Conservation (phyloP, 2,888 invertebrate genomes). For the Pasiphila rectangulata region DNA sequence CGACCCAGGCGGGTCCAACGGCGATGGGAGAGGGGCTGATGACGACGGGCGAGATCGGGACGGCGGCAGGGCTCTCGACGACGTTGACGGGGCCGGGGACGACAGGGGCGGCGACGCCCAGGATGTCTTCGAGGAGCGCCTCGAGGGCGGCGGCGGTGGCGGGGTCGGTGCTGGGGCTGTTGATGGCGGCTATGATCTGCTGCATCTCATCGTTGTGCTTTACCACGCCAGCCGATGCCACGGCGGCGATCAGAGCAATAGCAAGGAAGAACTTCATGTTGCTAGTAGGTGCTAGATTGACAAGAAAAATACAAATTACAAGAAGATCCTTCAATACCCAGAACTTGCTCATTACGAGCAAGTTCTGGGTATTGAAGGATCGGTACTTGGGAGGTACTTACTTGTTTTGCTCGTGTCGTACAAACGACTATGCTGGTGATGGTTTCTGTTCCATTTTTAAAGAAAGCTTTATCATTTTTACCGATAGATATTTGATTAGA, state of each 20-base stretch:
- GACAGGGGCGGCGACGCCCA: slow-evolving; percentile 30
- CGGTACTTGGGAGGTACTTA: too few relatives aligned
- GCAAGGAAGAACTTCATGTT: slow-evolving; percentile 60
- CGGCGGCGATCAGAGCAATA: slow-evolving; percentile 53
- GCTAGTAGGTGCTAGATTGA: too few relatives aligned
- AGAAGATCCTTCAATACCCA: too few relatives aligned
- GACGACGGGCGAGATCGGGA: slow-evolving; percentile 14
- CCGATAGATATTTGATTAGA: too few relatives aligned
- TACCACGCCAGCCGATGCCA: slow-evolving; percentile 50
- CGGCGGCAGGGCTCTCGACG: too few relatives aligned
- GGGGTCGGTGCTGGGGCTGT: slow-evolving; percentile 35
- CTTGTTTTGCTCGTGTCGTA: slow-evolving; percentile 11
- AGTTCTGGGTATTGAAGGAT: too few relatives aligned
- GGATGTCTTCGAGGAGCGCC: slow-evolving; percentile 28
- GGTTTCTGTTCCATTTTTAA: slow-evolving; percentile 2
- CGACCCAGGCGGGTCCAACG: too few relatives aligned
- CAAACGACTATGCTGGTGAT: slow-evolving; percentile 9
- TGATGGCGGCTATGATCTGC: slow-evolving; percentile 37
- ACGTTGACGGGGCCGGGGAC: slow-evolving; percentile 16
- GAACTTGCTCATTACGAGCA: too few relatives aligned
- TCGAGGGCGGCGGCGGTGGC: slow-evolving; percentile 33
- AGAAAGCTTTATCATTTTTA: slow-evolving; percentile 4
- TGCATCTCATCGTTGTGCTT: slow-evolving; percentile 33
- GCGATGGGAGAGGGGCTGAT: too few relatives aligned
- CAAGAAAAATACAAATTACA: too few relatives aligned